phyloP scores from a whole-genome alignment of 2,888 invertebrate genomes.

The Teleogryllus oceanicus region DNA sequence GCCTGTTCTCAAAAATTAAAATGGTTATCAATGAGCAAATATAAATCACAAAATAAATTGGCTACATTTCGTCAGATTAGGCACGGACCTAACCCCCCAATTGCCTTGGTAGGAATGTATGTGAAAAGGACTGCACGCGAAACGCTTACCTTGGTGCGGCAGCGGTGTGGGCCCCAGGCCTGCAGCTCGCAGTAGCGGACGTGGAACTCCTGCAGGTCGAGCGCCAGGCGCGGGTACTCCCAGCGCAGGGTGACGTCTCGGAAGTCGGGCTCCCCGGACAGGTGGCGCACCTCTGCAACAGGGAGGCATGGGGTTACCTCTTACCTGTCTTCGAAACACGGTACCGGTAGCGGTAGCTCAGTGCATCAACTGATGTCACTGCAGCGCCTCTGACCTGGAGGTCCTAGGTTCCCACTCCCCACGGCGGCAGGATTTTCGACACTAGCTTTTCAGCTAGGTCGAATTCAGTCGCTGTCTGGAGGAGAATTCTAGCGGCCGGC shows the following conservation, averaged over 20 bases:
- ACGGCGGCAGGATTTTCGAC: too few species aligned
- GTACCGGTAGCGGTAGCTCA: too few species aligned
- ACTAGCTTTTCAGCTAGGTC: too few species aligned
- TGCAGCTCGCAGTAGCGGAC: constrained; percentile 76
- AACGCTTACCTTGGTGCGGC: constrained; percentile 58
- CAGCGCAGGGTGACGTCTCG: constrained; percentile 62
- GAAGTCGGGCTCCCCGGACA: constrained; percentile 65
- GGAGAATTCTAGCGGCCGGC: too few species aligned
- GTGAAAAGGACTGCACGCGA: background rate
- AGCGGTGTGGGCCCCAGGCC: constrained; percentile 73
- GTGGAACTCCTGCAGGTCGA: constrained; percentile 60
- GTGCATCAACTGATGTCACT: too few species aligned
- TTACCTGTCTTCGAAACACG: too few species aligned
- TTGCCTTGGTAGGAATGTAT: background rate
- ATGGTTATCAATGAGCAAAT: constrained; percentile 24
- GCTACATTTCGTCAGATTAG: background rate
- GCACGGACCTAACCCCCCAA: background rate
- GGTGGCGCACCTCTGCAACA: constrained; percentile 57
- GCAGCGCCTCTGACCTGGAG: too few species aligned
- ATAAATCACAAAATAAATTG: background rate
- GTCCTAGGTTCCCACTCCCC: too few species aligned
- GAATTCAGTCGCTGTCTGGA: too few species aligned
- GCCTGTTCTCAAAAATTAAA: too few species aligned
- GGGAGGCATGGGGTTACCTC: too few species aligned
- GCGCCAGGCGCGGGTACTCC: constrained; percentile 53